Evolutionary conservation across 1,140 invertebrate species (phyloP), one percentile per base, ranked within the genome.

Genomic region (Macrocentrus cingulum): DNA sequence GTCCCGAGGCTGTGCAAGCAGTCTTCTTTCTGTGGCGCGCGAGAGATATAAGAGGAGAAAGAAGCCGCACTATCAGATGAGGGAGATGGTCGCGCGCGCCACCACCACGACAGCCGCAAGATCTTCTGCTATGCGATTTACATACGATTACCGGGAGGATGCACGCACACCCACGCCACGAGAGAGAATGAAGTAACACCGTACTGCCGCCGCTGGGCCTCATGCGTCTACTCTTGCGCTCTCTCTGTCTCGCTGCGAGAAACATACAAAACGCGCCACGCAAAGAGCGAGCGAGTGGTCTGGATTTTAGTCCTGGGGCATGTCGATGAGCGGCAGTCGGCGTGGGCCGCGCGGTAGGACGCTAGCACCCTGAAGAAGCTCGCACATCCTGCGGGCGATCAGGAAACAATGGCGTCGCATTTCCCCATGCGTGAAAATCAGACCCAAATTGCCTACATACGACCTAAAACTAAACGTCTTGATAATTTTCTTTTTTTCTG

Each of bases 311-410:
- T 68, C 68, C 72, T 23, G 66, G 68, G 74, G 70, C 71, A 69
- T 66, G 72, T 71, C 70, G 69, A 73, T 76, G 70, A 74, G 72
- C 69, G 65, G 72, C 72, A 71, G 69, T 72, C 68, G 66, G 72
- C 73, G 74, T 76, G 72, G 75, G 75, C 73, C 69, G 75, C 74
- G 71, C 74, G 68, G 77, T 78, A 77, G 75, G 73, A 76, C 66
- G 62, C 67, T 67, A 62, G 66, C 75, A 78, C 72, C 71, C 77
- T 79, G 77, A 79, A 79, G 77, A 77, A 78, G 77, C 75, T 63
- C 66, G 25, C 16, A 65, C 65, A 62, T 67, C 71, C 75, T 73
- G 69, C 65, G 67, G 73, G 73, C 71, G 67, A 70, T 59, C 61
- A 49, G 62, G 64, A 63, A 71, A 74, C 71, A 74, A 74, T 72